These are phyloP conservation scores for Cephus nigrinus DNA, from an alignment of 2,888 invertebrate genomes.

Conservation along the genomic window DNA sequence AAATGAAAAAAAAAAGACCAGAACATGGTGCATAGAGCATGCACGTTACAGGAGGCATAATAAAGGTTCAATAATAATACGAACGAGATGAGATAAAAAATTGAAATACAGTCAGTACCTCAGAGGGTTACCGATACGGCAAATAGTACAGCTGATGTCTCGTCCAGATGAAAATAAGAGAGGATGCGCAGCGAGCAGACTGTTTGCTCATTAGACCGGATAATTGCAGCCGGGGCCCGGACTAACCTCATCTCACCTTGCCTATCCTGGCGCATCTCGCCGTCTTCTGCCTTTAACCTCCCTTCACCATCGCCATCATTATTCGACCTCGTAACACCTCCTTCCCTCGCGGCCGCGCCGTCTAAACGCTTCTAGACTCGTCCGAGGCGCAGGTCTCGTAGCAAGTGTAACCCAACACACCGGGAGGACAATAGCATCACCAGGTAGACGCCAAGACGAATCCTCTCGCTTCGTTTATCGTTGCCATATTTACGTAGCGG, in stretches of 20 bases:
- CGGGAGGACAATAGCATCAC: neutral
- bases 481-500: neutral
- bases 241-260: slow-evolving; percentile 43
- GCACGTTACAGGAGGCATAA: neutral
- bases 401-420: neutral
- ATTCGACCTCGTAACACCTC: neutral
- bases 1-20: neutral
- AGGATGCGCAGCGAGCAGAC: slow-evolving; percentile 51
- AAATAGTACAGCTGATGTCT: neutral
- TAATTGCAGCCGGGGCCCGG: slow-evolving; percentile 59
- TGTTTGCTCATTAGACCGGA: slow-evolving; percentile 65
- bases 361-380: neutral
- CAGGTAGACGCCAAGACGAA: neutral
- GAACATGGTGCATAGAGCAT: neutral
- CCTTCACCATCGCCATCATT: neutral
- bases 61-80: neutral
- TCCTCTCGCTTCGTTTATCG: neutral
- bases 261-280: slow-evolving; percentile 28
- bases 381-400: neutral
- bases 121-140: slow-evolving; percentile 3
- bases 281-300: neutral
- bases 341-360: slow-evolving; percentile 12
- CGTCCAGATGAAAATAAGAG: slow-evolving; percentile 24
- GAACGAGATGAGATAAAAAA: slow-evolving; percentile 18
- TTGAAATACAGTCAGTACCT: slow-evolving; percentile 22